Evolutionary conservation across 2,113 vertebrate species (phyloP).

Genomic region (Mixornis gularis): DNA sequence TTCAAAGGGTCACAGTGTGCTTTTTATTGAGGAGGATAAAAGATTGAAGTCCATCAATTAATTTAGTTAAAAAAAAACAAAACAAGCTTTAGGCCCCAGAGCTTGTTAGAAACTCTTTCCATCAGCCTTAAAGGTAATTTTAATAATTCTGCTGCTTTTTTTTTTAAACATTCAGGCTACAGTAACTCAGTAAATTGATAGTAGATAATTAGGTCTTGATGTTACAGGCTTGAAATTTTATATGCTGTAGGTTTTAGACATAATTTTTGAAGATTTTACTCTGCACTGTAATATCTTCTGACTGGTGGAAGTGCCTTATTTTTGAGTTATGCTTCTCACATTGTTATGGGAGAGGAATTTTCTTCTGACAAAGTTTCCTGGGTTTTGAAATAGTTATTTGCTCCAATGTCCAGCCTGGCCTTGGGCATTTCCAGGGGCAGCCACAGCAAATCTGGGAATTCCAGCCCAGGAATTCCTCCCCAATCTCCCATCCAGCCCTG

Average conservation of each 20-base stretch:
- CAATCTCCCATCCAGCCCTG: fast-evolving
- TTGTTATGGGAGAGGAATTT: neutral
- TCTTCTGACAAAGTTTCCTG: neutral
- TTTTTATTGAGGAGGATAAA: neutral
- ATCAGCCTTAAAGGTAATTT: neutral
- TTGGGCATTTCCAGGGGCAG: neutral
- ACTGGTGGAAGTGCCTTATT: neutral
- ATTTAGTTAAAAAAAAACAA: neutral
- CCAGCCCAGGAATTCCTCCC: neutral
- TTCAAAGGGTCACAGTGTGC: neutral
- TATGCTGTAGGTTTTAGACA: neutral
- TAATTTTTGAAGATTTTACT: neutral
- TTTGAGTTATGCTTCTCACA: neutral
- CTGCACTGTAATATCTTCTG: neutral
- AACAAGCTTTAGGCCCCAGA: neutral
- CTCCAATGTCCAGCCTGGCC: fast-evolving
- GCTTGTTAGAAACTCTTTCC: neutral
- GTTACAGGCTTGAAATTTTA: neutral
- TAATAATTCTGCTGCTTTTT: neutral
- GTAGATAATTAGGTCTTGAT: neutral
- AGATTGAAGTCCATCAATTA: neutral
- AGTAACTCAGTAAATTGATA: neutral
- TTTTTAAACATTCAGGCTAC: neutral
- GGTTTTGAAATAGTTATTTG: neutral
- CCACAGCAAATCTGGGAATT: neutral